These are phyloP conservation scores for Antitype chi DNA, from an alignment of 2,888 invertebrate species.

Conservation along the genomic window DNA sequence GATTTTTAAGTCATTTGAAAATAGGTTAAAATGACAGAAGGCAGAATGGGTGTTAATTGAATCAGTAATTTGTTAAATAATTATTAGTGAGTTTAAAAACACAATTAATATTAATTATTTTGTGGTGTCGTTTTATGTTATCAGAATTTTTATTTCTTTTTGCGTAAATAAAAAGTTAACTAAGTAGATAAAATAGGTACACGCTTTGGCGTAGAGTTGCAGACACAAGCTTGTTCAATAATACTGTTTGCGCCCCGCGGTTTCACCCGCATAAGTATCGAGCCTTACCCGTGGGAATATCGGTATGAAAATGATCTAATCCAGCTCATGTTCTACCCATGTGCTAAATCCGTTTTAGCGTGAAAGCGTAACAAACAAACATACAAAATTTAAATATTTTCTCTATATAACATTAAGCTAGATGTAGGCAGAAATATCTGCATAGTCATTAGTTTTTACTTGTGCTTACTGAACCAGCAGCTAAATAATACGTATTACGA, in stretches of 20 bases:
- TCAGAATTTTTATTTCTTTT: background rate
- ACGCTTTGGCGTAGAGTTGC: background rate
- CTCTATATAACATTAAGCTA: no score
- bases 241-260: no score
- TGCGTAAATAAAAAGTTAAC: background rate
- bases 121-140: background rate
- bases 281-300: no score
- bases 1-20: constrained; percentile 10
- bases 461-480: background rate
- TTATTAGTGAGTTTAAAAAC: background rate
- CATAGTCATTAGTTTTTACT: constrained; percentile 3
- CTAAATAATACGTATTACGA: background rate
- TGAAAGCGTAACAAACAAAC: no score
- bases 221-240: background rate
- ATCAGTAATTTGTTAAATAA: constrained; percentile 1
- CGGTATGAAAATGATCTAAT: no score
- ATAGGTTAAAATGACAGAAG: background rate
- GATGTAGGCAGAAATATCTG: constrained; percentile 5
- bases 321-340: no score
- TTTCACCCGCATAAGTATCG: no score
- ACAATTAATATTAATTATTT: background rate
- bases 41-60: constrained; percentile 23
- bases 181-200: background rate
- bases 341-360: no score
- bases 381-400: no score